Evolutionary conservation across 1,140 invertebrate genomes (phyloP).

Genomic region (Drosophila burlai): DNA sequence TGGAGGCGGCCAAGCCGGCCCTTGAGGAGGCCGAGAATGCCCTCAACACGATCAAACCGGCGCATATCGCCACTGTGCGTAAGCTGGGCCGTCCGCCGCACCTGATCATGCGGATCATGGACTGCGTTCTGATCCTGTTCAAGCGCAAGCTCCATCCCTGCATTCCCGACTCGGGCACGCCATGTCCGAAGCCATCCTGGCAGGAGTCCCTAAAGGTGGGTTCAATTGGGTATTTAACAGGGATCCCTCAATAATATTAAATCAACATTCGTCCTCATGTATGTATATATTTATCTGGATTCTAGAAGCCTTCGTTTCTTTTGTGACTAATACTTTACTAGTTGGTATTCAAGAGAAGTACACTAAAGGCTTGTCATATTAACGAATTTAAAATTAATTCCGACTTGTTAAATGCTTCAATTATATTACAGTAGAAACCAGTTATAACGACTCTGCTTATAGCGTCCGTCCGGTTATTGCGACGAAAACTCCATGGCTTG

Average conservation of each 20-base stretch:
- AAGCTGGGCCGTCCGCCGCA: conserved; percentile 97
- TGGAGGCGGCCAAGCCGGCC: conserved; percentile 94
- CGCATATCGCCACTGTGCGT: conserved; percentile 97
- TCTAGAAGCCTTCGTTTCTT: too few species aligned
- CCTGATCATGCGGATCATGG: conserved; percentile 99
- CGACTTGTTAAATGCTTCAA: too few species aligned
- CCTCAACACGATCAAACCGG: conserved; percentile 98
- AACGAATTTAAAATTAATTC: neutral
- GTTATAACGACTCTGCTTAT: too few species aligned
- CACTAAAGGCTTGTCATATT: neutral
- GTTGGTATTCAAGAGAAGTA: neutral
- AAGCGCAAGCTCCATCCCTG: conserved; percentile 94
- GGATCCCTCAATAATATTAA: neutral
- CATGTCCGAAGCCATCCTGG: conserved; percentile 97
- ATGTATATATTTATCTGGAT: neutral
- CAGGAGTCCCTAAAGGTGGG: conserved; percentile 95
- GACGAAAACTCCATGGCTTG: too few species aligned
- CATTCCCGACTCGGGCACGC: conserved; percentile 91
- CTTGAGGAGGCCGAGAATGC: conserved; percentile 97
- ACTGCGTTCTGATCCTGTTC: conserved; percentile 97
- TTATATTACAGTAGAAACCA: too few species aligned
- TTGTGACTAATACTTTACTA: too few species aligned
- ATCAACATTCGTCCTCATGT: too few species aligned
- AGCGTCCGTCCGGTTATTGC: too few species aligned
- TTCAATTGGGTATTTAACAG: neutral